Percentiles rank a stretch among this genome's conserved stretches.
Conservation (phyloP, 1,140 invertebrate species). For the Cotesia vestalis region DNA sequence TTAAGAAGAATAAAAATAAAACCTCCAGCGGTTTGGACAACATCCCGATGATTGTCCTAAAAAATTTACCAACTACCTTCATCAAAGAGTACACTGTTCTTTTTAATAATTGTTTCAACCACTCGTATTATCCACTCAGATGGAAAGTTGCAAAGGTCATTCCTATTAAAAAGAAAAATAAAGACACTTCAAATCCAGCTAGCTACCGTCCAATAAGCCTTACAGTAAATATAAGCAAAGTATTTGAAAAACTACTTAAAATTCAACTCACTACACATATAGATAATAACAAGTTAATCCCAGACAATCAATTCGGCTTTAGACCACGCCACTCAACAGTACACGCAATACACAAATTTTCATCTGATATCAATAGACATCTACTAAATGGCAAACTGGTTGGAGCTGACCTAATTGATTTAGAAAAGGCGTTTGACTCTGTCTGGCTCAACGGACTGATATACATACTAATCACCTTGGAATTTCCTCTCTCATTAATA, state of each 20-base stretch:
- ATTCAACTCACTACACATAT: neutral
- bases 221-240: constrained; percentile 40
- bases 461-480: constrained; percentile 28
- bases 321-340: neutral
- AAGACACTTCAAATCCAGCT: constrained; percentile 30
- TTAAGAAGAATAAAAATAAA: constrained; percentile 16
- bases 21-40: constrained; percentile 5
- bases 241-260: constrained; percentile 9
- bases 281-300: neutral
- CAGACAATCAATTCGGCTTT: constrained; percentile 17
- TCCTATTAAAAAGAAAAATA: constrained; percentile 42
- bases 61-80: neutral
- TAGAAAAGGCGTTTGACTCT: constrained; percentile 22
- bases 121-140: constrained; percentile 35
- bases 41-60: neutral
- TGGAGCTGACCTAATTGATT: neutral
- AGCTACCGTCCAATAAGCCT: constrained; percentile 45
- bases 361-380: constrained; percentile 7
- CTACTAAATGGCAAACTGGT: neutral
- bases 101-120: constrained; percentile 37
- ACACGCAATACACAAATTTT: constrained; percentile 1
- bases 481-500: constrained; percentile 31
- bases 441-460: constrained; percentile 36
- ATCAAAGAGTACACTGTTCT: constrained; percentile 13
- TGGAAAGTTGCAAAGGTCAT: constrained; percentile 45